phyloP scores from a whole-genome alignment of 2,113 vertebrate species.

The Lepus timidus region DNA sequence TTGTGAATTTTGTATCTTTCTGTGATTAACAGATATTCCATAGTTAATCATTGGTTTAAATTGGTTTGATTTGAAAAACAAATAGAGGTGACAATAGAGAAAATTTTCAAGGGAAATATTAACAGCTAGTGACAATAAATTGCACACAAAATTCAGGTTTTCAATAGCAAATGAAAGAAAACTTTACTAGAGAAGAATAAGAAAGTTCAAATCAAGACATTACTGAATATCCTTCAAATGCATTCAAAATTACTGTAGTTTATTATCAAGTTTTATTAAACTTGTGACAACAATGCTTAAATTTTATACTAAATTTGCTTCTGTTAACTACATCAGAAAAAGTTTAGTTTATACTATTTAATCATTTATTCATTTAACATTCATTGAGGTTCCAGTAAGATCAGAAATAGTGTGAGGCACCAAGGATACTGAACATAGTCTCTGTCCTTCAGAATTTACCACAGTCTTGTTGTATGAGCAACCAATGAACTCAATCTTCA shows the following conservation, averaged over 20 bases:
- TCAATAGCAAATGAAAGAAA: background rate
- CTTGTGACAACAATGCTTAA: background rate
- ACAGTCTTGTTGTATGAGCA: background rate
- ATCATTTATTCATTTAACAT: constrained; percentile 25
- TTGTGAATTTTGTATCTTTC: background rate
- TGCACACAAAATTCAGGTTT: background rate
- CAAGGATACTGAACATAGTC: background rate
- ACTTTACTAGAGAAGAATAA: constrained; percentile 23
- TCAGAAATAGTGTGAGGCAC: background rate
- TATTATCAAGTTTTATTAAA: background rate
- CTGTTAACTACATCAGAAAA: background rate
- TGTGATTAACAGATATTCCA: background rate
- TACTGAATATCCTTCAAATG: background rate
- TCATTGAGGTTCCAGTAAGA: background rate
- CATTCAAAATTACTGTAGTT: background rate
- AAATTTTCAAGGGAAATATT: background rate
- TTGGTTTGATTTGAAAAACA: constrained; percentile 39
- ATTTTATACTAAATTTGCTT: background rate
- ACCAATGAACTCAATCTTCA: background rate
- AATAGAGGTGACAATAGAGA: background rate
- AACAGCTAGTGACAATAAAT: background rate
- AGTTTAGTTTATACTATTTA: background rate
- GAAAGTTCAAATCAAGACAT: background rate
- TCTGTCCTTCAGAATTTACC: background rate
- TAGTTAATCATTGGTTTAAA: constrained; percentile 14